A percentile compares a stretch with the other conserved stretches of the same genome.
Conservation (phyloP, 2,888 invertebrate species). For the Anarsia innoxiella region DNA sequence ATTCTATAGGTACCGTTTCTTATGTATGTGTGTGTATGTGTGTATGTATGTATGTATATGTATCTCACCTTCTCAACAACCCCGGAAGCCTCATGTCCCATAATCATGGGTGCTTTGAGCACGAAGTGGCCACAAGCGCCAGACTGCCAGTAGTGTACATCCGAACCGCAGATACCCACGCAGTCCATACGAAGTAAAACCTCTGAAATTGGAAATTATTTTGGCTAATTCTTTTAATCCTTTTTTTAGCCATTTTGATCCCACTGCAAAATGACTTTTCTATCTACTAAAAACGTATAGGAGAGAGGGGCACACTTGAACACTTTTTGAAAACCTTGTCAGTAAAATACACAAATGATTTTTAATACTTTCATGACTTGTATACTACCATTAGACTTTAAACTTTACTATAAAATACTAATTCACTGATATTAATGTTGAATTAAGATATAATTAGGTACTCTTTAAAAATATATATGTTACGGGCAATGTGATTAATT, state of each 20-base stretch:
- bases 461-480: too few species aligned
- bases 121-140: slow-evolving; percentile 90
- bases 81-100: slow-evolving; percentile 95
- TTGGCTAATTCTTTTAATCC: neutral
- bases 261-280: too few species aligned
- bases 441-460: too few species aligned
- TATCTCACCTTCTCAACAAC: slow-evolving; percentile 77
- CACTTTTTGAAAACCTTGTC: too few species aligned
- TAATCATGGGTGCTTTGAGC: slow-evolving; percentile 86
- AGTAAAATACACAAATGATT: too few species aligned
- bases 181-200: slow-evolving; percentile 88
- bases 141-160: slow-evolving; percentile 89
- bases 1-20: neutral
- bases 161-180: slow-evolving; percentile 97
- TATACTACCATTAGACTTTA: too few species aligned
- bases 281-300: too few species aligned
- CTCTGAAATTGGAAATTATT: slow-evolving; percentile 68
- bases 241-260: neutral
- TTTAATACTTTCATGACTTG: too few species aligned
- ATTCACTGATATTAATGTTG: too few species aligned
- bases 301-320: too few species aligned
- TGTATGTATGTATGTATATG: neutral
- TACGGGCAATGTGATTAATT: too few species aligned
- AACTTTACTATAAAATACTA: too few species aligned
- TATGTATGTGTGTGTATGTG: neutral